Base-by-base conservation (phyloP, 2,797 vertebrate species). In the Eutrigla gurnardus region DNA sequence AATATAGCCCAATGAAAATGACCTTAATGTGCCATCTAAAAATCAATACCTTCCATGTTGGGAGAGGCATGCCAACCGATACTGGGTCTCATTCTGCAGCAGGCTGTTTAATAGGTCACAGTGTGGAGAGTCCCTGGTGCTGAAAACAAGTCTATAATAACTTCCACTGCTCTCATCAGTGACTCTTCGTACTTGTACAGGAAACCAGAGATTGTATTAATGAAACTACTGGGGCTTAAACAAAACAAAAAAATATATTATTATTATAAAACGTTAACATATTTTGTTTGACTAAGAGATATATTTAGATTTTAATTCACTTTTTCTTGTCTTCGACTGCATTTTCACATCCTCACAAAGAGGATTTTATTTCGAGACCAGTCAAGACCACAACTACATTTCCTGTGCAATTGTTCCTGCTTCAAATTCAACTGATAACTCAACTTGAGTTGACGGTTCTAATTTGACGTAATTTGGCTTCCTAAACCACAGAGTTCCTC, bases 11-110 rank as follows among this genome's bases (percentile, higher is more conserved):
- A 68, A 18, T 36, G 15, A 54, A 70, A 52, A 63, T 60, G 53
- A 60, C 63, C 63, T 55, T n/a, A 52, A 25, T 65, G 63, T 55
- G n/a, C 36, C 18, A 72, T 73, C 10, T 40, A 64, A 55, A 72
- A 76, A 75, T 74, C 64, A 72, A 72, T 78, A 40, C 8, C 15
- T 50, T 54, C 39, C 36, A 33, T 54, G 42, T 32, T 66, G 52
- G 40, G 18, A 37, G 65, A 59, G 25, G 43, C 55, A 50, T 46
- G 52, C 32, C 50, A 60, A 43, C 43, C 61, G 50, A 63, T 59
- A 52, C 55, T 52, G 7, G 42, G 5, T 65, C 40, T 62, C 43
- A 9, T n/a, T 63, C 14, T 68, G 62, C 45, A 42, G 57, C 66
- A 73, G 60, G 37, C 25, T 36, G 0, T 72, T 68, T 47, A 64